Conservation (phyloP, 2,888 invertebrate species). For the Sericinus montela region DNA sequence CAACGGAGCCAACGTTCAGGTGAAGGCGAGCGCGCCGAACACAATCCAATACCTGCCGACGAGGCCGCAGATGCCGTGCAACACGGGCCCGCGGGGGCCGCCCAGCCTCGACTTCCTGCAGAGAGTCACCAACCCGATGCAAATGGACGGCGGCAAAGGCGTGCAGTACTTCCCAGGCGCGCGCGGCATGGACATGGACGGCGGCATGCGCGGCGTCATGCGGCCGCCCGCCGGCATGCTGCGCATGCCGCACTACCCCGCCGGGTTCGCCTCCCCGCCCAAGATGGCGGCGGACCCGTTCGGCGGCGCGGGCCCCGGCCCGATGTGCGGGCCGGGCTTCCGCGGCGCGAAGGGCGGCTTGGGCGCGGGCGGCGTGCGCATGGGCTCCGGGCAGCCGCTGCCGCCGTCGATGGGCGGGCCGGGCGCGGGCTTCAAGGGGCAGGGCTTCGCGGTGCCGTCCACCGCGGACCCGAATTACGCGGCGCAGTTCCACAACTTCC, state of each 20-base stretch:
- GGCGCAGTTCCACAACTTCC: slow-evolving; percentile 97
- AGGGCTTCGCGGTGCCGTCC: slow-evolving; percentile 90
- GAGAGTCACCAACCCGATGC: slow-evolving; percentile 91
- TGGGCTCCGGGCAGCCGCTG: slow-evolving; percentile 83
- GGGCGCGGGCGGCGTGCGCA: slow-evolving; percentile 47
- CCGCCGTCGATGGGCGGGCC: slow-evolving; percentile 89
- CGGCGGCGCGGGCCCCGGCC: slow-evolving; percentile 38
- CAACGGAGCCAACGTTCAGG: slow-evolving; percentile 88
- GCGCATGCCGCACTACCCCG: slow-evolving; percentile 70
- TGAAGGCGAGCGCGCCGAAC: slow-evolving; percentile 97
- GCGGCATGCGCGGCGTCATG: slow-evolving; percentile 72
- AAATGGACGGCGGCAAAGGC: slow-evolving; percentile 81
- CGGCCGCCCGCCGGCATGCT: slow-evolving; percentile 57
- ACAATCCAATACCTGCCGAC: slow-evolving; percentile 99
- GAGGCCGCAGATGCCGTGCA: slow-evolving; percentile 89
- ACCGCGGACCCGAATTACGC: slow-evolving; percentile 95
- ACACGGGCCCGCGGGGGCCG: slow-evolving; percentile 86
- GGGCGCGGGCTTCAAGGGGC: slow-evolving; percentile 84
- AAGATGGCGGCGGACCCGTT: slow-evolving; percentile 62
- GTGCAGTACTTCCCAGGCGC: slow-evolving; percentile 87
- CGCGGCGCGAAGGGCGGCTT: slow-evolving; percentile 60
- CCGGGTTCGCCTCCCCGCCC: slow-evolving; percentile 69
- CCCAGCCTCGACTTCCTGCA: slow-evolving; percentile 94
- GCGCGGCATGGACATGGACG: slow-evolving; percentile 75
- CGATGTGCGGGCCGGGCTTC: slow-evolving; percentile 63